Conservation (phyloP, 2,888 invertebrate genomes). For the Amiota mariae region DNA sequence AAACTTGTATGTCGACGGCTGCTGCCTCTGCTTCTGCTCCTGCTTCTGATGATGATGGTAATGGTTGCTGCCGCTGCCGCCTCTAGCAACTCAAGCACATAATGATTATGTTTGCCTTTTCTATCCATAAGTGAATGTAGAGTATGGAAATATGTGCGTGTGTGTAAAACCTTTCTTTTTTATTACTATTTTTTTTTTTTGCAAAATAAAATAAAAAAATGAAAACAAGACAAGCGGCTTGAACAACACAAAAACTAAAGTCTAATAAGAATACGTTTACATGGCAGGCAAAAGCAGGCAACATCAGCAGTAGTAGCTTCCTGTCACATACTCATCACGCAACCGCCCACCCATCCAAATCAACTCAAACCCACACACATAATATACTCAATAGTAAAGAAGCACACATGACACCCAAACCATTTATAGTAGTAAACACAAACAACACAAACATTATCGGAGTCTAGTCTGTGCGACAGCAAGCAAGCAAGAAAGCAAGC, state of each 20-base stretch:
- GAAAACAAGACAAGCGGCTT: slow-evolving; percentile 28
- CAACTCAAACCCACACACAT: not conserved
- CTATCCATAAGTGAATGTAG: not conserved
- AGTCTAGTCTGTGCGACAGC: not conserved
- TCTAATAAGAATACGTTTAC: slow-evolving; percentile 25
- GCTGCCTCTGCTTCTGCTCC: not conserved
- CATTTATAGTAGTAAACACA: slow-evolving; percentile 21
- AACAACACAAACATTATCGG: slow-evolving; percentile 7
- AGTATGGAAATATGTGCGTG: too few relatives aligned
- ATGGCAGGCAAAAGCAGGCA: not conserved
- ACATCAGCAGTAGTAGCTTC: slow-evolving; percentile 6
- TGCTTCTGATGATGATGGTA: not conserved
- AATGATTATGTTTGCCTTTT: slow-evolving; percentile 28
- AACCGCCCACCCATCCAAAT: slow-evolving; percentile 10
- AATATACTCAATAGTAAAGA: slow-evolving; percentile 16
- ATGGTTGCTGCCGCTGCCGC: not conserved
- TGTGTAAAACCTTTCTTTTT: slow-evolving; percentile 19
- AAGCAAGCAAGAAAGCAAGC: not conserved
- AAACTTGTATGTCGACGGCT: not conserved
- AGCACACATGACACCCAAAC: not conserved
- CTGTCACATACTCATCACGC: slow-evolving; percentile 29
- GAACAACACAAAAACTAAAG: slow-evolving; percentile 19
- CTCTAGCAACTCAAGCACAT: slow-evolving; percentile 23
- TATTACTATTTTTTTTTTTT: slow-evolving; percentile 8
- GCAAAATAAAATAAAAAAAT: slow-evolving; percentile 19